Conservation (phyloP, 2,113 vertebrate species). For the Rhinolophus ferrumequinum region DNA sequence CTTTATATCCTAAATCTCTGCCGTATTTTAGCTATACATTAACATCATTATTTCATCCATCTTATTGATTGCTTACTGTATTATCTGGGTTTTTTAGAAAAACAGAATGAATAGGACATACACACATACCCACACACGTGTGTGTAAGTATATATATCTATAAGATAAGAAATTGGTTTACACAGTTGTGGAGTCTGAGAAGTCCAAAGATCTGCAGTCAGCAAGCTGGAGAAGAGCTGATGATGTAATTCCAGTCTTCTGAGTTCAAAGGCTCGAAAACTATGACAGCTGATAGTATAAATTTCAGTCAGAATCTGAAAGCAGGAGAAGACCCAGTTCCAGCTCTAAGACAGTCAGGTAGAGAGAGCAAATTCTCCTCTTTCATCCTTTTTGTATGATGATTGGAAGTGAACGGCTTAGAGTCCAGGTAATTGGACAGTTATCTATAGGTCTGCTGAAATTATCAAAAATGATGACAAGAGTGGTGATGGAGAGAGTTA, state of each 20-base stretch:
- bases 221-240: neutral
- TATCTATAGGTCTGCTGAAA: neutral
- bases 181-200: neutral
- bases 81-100: neutral
- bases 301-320: neutral
- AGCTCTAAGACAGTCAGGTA: neutral
- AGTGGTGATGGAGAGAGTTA: accelerated
- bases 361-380: neutral
- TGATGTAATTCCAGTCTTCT: neutral
- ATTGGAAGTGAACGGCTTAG: neutral
- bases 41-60: neutral
- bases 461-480: neutral
- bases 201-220: neutral
- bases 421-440: neutral
- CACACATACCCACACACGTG: too few species aligned
- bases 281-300: neutral
- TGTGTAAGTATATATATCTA: neutral
- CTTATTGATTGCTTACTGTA: neutral
- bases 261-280: neutral
- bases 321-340: neutral
- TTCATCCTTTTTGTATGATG: neutral
- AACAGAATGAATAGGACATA: neutral
- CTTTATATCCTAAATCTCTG: slow-evolving; percentile 21
- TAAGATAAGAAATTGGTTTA: neutral
- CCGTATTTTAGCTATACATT: neutral